These are phyloP conservation scores for Platycnemis pennipes DNA, from an alignment of 2,888 invertebrate species.

Conservation along the genomic window DNA sequence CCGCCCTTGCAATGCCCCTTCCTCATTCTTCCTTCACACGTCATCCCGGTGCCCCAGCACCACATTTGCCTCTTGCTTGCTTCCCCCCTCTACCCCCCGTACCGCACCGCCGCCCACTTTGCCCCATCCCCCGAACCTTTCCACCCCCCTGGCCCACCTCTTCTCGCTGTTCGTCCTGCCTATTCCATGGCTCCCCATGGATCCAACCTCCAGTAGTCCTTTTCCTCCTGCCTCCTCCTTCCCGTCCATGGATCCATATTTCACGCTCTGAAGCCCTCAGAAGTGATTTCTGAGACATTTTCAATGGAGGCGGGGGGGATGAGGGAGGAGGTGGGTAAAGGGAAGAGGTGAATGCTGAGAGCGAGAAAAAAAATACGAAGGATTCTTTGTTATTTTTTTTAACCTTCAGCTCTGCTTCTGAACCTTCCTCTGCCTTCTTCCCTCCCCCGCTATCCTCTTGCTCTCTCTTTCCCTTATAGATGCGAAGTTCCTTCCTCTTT, in stretches of 20 bases:
- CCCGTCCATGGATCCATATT: conserved; percentile 62
- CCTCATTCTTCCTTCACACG: not conserved
- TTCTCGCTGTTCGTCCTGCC: not conserved
- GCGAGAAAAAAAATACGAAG: conserved; percentile 53
- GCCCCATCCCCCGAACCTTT: not conserved
- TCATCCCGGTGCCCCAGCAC: conserved; percentile 10
- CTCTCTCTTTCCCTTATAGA: conserved; percentile 55
- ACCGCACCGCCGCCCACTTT: not conserved
- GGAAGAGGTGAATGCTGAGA: conserved; percentile 30
- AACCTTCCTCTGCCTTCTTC: not conserved
- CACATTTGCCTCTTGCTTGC: not conserved
- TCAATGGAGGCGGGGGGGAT: conserved; percentile 45
- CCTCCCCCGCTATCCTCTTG: not conserved
- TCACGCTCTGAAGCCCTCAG: conserved; percentile 65
- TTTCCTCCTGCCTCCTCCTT: not conserved
- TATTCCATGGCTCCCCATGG: conserved; percentile 52
- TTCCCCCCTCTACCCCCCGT: not conserved
- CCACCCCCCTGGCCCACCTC: not conserved
- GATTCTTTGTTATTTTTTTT: conserved; percentile 51
- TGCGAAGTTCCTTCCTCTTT: conserved; percentile 66
- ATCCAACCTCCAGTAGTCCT: conserved; percentile 45
- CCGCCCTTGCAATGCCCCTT: not conserved
- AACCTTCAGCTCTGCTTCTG: conserved; percentile 46
- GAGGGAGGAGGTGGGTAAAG: conserved; percentile 4
- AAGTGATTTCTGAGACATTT: conserved; percentile 67